A percentile compares a stretch with the other conserved stretches of the same genome.
Conservation (phyloP, 2,797 vertebrate species). For the Cyprinodon diabolis region DNA sequence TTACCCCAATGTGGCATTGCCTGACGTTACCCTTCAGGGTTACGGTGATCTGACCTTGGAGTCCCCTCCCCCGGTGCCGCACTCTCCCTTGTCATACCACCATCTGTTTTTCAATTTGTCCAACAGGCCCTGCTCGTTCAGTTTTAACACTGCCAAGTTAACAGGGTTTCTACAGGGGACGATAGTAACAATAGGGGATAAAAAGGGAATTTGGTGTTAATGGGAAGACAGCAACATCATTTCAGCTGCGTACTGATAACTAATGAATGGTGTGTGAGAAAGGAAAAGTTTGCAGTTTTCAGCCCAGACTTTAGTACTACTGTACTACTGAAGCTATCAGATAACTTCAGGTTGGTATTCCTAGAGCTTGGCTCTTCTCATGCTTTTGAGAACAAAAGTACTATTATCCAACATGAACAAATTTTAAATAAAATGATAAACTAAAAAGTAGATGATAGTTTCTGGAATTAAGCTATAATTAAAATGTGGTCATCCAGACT, state of each 20-base stretch:
- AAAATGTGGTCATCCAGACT: neutral
- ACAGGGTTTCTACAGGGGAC: constrained; percentile 94
- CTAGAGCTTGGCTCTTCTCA: neutral
- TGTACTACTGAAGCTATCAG: neutral
- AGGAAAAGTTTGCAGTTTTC: constrained; percentile 27
- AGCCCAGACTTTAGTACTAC: constrained; percentile 19
- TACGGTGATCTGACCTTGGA: constrained; percentile 95
- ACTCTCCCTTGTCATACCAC: constrained; percentile 99
- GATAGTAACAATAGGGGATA: constrained; percentile 84
- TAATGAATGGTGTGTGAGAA: constrained; percentile 3
- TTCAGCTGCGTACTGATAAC: constrained; percentile 16
- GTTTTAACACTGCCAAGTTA: constrained; percentile 99
- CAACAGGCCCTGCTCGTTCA: constrained; percentile 99
- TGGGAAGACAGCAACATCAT: constrained; percentile 47
- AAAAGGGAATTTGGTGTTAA: constrained; percentile 84
- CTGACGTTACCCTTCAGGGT: constrained; percentile 88
- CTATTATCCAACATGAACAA: neutral
- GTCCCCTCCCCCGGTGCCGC: constrained; percentile 99
- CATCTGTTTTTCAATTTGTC: constrained; percentile 99
- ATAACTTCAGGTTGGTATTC: neutral
- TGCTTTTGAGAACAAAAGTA: neutral
- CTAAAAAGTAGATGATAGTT: neutral
- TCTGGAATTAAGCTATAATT: neutral
- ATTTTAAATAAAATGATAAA: neutral
- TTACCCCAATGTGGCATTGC: constrained; percentile 84